A percentile compares a stretch with the other conserved stretches of the same genome.
Evolutionary conservation across 2,888 invertebrate species (phyloP).

Genomic region (Tetanocera ferruginea): DNA sequence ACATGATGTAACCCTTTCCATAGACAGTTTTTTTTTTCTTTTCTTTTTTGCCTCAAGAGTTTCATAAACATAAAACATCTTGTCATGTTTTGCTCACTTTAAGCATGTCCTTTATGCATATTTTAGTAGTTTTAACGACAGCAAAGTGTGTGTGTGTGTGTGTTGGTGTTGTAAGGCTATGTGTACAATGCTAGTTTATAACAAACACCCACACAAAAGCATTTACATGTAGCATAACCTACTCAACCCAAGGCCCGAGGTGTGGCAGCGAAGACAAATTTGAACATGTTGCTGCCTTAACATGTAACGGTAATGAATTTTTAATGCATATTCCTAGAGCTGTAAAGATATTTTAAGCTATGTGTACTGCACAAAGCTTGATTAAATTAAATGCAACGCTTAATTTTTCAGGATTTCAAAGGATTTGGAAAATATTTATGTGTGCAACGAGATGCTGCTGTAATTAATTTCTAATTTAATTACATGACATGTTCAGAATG

Average conservation of each 20-base stretch:
- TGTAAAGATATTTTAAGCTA: neutral
- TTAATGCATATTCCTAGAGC: too few species aligned
- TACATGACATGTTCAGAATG: neutral
- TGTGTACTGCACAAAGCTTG: neutral
- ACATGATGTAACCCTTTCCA: too few species aligned
- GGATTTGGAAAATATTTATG: neutral
- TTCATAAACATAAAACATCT: too few species aligned
- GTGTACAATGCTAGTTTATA: constrained; percentile 14
- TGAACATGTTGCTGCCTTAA: too few species aligned
- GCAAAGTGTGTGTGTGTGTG: neutral
- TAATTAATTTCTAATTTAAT: constrained; percentile 39
- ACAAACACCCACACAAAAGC: neutral
- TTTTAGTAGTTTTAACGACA: too few species aligned
- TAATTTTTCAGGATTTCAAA: neutral
- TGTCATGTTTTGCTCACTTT: too few species aligned
- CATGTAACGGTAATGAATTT: too few species aligned
- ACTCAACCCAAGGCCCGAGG: too few species aligned
- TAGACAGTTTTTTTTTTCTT: too few species aligned
- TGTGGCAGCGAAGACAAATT: too few species aligned
- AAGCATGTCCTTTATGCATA: too few species aligned
- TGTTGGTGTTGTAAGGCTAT: neutral
- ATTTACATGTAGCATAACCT: constrained; percentile 2
- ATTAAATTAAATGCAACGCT: constrained; percentile 29
- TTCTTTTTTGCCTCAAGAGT: too few species aligned
- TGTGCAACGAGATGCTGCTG: neutral